Base-by-base conservation (phyloP, 2,797 vertebrate genomes). In the Rhodeus uyekii region DNA sequence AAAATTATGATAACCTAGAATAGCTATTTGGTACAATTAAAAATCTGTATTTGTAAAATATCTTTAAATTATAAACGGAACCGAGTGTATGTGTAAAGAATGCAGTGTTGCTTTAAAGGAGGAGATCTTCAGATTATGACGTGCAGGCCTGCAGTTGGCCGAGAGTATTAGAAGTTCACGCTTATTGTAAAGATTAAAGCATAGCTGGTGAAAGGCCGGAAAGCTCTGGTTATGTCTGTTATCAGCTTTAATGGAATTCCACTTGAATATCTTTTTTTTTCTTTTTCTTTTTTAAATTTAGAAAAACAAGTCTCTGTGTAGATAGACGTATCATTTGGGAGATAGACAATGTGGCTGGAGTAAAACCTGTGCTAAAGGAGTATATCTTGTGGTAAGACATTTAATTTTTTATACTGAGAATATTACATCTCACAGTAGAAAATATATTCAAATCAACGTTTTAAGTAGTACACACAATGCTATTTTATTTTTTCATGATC, bases 41-140 rank as follows among this genome's bases (percentile, higher is more conserved):
- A 58, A 58, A 27, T 58, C n/a, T n/a, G 7, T 7, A 24, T 27
- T 7, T 7, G 50, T n/a, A 29, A 29, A 27, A 16, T 60, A 60
- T 29, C n/a, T n/a, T n/a, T n/a, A n/a, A n/a, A n/a, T n/a, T n/a
- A 60, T 50, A 8, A 58, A 63, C 14, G 39, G 16, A 39, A 39
- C 32, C 58, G 69, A 78, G 81, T 61, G 29, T 58, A 68, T 72
- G 53, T 80, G 58, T 85, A 50, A 78, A 84, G 48, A 38, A 68
- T 46, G 22, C 19, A 65, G 69, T 64, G 34, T 72, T 76, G 46
- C 22, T 84, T 58, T 83, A 61, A 8, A 27, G 71, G 29, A 50
- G 88, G 86, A 86, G 74, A 85, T 90, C 86, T 55, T 85, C 87
- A 91, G 93, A 93, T 94, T 93, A 94, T 93, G 91, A 93, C 82